Percentiles rank a stretch among this genome's conserved stretches.
These are phyloP conservation scores for Proales similis DNA, from an alignment of 1,140 invertebrate species.

Conservation along the genomic window DNA sequence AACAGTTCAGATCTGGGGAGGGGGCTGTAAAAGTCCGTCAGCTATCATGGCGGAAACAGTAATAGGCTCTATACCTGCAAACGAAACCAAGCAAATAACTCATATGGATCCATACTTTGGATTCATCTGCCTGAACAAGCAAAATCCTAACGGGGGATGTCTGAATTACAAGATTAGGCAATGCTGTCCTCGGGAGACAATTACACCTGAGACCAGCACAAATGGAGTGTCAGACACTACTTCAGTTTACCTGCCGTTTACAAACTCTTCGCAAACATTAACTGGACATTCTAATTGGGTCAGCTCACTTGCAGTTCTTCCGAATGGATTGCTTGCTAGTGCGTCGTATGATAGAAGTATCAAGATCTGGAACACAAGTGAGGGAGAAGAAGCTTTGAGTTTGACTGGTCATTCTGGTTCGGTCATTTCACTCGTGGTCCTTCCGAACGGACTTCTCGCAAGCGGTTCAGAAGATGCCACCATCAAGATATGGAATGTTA, in stretches of 20 bases:
- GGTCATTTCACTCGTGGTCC: too few species aligned
- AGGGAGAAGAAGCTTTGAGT: too few species aligned
- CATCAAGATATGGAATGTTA: conserved; percentile 55
- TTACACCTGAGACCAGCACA: too few species aligned
- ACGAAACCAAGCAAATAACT: conserved; percentile 10
- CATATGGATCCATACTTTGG: conserved; percentile 1
- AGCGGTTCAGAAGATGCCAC: conserved; percentile 54
- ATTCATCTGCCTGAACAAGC: conserved; percentile 11
- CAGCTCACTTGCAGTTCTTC: background rate
- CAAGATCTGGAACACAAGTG: conserved; percentile 3
- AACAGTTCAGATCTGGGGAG: background rate
- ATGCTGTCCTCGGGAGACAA: too few species aligned
- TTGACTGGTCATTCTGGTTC: too few species aligned
- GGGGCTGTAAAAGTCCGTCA: conserved; percentile 5
- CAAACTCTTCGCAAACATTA: too few species aligned
- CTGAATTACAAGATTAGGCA: conserved; percentile 27
- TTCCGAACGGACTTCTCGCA: conserved; percentile 45
- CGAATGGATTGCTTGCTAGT: conserved; percentile 1
- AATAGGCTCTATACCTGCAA: background rate
- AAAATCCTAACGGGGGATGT: background rate
- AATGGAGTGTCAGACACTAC: too few species aligned
- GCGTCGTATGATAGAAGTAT: background rate
- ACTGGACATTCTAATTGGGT: background rate
- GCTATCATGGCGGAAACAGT: conserved; percentile 5
- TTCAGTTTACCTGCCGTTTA: too few species aligned